A percentile compares a stretch with the other conserved stretches of the same genome.
These are phyloP conservation scores for Cherax destructor DNA, from an alignment of 1,140 invertebrate species.

Conservation along the genomic window DNA sequence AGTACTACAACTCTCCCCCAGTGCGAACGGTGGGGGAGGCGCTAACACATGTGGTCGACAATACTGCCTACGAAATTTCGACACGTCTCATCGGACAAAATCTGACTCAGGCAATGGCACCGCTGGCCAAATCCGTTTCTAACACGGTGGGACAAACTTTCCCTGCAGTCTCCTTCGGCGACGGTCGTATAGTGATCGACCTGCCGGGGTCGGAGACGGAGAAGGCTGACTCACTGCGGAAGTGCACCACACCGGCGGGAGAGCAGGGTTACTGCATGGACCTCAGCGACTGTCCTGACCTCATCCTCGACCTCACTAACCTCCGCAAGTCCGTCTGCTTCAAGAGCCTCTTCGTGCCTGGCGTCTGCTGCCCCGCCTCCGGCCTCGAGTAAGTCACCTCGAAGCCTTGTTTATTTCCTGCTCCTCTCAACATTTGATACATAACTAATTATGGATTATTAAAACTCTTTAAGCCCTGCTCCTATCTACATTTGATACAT, in stretches of 20 bases:
- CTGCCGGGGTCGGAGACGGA: conserved; percentile 68
- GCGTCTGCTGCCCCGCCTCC: conserved; percentile 88
- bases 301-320: conserved; percentile 88
- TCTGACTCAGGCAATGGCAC: conserved; percentile 52
- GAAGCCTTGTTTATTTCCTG: too few species aligned
- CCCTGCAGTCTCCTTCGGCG: conserved; percentile 72
- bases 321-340: conserved; percentile 92
- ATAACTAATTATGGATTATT: too few species aligned
- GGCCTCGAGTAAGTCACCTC: conserved; percentile 73
- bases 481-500: too few species aligned
- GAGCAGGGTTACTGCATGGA: conserved; percentile 89
- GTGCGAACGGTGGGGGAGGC: conserved; percentile 21
- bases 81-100: conserved; percentile 85
- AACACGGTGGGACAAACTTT: conserved; percentile 59
- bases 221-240: conserved; percentile 73
- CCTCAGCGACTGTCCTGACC: conserved; percentile 89
- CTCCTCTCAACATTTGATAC: too few species aligned
- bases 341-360: conserved; percentile 92
- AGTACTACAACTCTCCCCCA: neutral
- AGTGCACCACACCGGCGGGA: conserved; percentile 88
- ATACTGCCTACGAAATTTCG: conserved; percentile 85
- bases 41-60: conserved; percentile 28
- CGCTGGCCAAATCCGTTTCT: conserved; percentile 61
- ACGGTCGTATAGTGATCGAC: conserved; percentile 73
- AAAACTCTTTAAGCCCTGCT: too few species aligned